Base-by-base conservation (phyloP, 2,888 invertebrate genomes). In the Pelosia muscerda region DNA sequence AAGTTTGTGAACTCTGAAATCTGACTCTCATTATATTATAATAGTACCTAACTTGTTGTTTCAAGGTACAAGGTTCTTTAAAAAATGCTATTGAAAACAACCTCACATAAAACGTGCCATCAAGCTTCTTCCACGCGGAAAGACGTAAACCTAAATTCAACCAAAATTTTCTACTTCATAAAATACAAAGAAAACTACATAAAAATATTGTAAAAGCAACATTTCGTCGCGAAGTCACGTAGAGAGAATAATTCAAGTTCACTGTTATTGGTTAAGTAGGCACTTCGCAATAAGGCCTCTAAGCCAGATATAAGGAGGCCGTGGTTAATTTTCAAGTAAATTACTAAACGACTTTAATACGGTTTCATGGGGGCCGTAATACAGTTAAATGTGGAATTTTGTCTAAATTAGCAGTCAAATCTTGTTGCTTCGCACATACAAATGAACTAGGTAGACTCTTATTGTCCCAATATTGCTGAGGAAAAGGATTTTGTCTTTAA, bases 291-390 rank as follows among this genome's bases (percentile, higher is more conserved):
- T 79, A 79, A 68, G 71, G 75, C 66, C 64, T 68, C 70, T 63
- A 67, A 76, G 67, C 71, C 67, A 75, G 70, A 75, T 77, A 77
- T 77, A 80, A 78, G 81, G 63, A 58, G 19, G 25, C 68, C 31
- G 57, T 60, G 79, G 79, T 81, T 79, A 81, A 79, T 81, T 78
- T 81, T 71, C 70, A 78, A 79, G 81, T 79, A 78, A 79, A 79
- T 79, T 76, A 81, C 72, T 72, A 78, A 81, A 79, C 68, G 74
- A 81, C 71, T 79, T 78, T 81, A 78, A 78, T 79, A 76, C 66
- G 58, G 57, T 57, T 70, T 66, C 63, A 63, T 66, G 58, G 63
- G 26, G 42, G 63, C 23, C 34, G 60, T 66, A 66, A 66, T 66
- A 71, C 71, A 74, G 72, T 73, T 81, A 63, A 81, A 75, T 72